Conservation (phyloP, 1,140 invertebrate genomes). For the Zaprionus vittiger region DNA sequence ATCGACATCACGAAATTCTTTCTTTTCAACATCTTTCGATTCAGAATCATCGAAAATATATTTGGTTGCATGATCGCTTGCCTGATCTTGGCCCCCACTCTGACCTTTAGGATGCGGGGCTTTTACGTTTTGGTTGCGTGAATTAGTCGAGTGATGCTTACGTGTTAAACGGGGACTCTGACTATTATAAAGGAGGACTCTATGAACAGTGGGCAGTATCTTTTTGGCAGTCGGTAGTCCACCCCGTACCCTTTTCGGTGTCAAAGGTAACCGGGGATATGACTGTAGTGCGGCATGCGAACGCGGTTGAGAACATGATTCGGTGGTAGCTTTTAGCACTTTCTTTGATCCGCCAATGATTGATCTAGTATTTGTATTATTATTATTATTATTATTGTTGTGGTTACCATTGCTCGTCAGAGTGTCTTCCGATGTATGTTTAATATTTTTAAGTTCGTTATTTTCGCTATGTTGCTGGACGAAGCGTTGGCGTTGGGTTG, state of each 20-base stretch:
- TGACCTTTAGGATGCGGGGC: conserved; percentile 38
- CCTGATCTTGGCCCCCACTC: background rate
- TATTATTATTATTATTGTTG: conserved; percentile 57
- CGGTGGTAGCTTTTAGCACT: conserved; percentile 17
- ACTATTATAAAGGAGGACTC: conserved; percentile 74
- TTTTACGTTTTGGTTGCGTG: conserved; percentile 47
- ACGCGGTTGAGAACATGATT: background rate
- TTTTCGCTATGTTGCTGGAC: conserved; percentile 28
- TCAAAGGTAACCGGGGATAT: conserved; percentile 50
- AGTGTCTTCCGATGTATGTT: conserved; percentile 34
- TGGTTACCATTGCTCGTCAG: conserved; percentile 50
- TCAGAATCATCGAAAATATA: conserved; percentile 47
- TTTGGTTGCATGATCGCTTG: conserved; percentile 30
- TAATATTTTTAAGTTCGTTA: conserved; percentile 23
- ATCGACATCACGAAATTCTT: conserved; percentile 58
- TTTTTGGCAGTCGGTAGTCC: conserved; percentile 55
- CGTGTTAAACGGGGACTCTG: conserved; percentile 71
- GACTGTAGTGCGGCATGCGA: background rate
- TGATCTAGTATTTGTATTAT: conserved; percentile 25
- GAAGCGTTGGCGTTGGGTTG: conserved; percentile 47
- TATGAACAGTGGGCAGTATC: conserved; percentile 61
- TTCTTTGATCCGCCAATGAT: conserved; percentile 26
- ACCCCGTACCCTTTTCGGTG: conserved; percentile 56
- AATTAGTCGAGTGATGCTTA: conserved; percentile 56
- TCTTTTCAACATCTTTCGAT: conserved; percentile 28